These are phyloP conservation scores for Euplexia lucipara DNA, from an alignment of 2,888 invertebrate genomes.

Conservation along the genomic window DNA sequence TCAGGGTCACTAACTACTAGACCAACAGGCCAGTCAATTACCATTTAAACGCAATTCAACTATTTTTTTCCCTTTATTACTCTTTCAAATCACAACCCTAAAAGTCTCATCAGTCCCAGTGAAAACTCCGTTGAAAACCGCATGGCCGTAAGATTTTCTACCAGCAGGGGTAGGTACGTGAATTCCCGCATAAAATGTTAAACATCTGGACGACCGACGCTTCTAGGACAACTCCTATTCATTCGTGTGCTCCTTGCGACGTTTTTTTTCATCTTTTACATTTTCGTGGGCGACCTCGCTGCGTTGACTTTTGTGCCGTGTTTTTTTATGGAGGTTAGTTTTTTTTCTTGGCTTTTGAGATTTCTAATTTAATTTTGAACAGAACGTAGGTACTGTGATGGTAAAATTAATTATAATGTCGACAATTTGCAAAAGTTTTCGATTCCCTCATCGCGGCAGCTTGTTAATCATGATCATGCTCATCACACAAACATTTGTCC, in stretches of 20 bases:
- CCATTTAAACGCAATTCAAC: too few species aligned
- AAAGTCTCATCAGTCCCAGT: constrained; percentile 11
- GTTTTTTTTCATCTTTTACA: constrained; percentile 75
- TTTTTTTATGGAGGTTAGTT: constrained; percentile 31
- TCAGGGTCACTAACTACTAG: too few species aligned
- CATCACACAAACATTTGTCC: too few species aligned
- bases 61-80: not conserved
- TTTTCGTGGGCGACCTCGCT: constrained; percentile 60
- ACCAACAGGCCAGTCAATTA: too few species aligned
- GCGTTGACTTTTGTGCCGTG: constrained; percentile 36
- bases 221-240: constrained; percentile 79
- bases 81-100: constrained; percentile 4
- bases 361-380: constrained; percentile 19
- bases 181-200: constrained; percentile 76
- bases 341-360: not conserved
- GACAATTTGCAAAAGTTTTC: too few species aligned
- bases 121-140: constrained; percentile 28
- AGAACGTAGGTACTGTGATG: not conserved
- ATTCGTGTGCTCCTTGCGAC: constrained; percentile 73
- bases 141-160: constrained; percentile 30
- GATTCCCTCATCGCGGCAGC: too few species aligned
- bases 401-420: too few species aligned
- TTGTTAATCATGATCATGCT: too few species aligned
- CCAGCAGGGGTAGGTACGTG: constrained; percentile 32
- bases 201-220: constrained; percentile 74